Percentiles rank a stretch among this genome's conserved stretches.
Evolutionary conservation across 2,797 vertebrate species (phyloP).

Genomic region (Sebastes hubbsi): DNA sequence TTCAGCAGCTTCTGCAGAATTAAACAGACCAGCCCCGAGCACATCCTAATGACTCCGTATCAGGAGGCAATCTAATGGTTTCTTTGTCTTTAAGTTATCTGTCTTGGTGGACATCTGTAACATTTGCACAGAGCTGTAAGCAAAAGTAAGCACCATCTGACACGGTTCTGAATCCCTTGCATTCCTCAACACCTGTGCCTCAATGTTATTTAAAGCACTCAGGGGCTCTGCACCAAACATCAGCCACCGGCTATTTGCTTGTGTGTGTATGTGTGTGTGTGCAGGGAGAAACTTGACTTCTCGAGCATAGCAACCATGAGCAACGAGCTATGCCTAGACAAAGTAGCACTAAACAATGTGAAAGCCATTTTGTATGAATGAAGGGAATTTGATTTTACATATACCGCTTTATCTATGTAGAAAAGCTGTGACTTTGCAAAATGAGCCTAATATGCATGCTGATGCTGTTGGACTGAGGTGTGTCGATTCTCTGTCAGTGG

Average conservation of each 20-base stretch:
- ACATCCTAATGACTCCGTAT: slow-evolving; percentile 65
- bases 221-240: slow-evolving; percentile 70
- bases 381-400: neutral
- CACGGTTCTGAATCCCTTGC: slow-evolving; percentile 68
- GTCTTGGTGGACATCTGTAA: slow-evolving; percentile 75
- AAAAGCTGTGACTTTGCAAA: neutral
- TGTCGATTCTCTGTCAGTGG: neutral
- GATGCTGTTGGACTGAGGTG: neutral
- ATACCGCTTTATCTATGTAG: neutral
- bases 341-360: slow-evolving; percentile 25
- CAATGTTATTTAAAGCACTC: slow-evolving; percentile 78
- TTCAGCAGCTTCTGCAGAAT: slow-evolving; percentile 58
- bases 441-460: neutral
- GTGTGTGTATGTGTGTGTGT: neutral
- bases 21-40: slow-evolving; percentile 52
- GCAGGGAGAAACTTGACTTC: slow-evolving; percentile 37
- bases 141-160: slow-evolving; percentile 78
- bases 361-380: slow-evolving; percentile 15
- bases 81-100: slow-evolving; percentile 73
- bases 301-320: slow-evolving; percentile 57
- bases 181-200: slow-evolving; percentile 78
- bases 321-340: slow-evolving; percentile 32
- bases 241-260: slow-evolving; percentile 72
- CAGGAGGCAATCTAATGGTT: slow-evolving; percentile 70
- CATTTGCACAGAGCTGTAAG: slow-evolving; percentile 75